phyloP scores from a whole-genome alignment of 2,888 invertebrate genomes.

The Drepana falcataria region DNA sequence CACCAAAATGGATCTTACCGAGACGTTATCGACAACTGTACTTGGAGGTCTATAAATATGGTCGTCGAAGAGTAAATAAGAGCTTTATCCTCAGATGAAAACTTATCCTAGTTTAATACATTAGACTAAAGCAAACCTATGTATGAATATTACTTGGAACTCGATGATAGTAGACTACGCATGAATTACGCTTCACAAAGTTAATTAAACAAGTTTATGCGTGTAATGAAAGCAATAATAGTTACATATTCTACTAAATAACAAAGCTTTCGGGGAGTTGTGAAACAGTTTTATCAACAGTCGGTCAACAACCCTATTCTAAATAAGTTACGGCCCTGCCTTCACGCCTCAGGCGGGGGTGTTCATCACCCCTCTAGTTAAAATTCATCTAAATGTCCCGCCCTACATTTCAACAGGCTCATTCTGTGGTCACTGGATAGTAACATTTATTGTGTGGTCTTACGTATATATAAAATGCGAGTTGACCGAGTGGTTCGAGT shows the following conservation, averaged over 20 bases:
- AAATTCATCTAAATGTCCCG: slow-evolving; percentile 18
- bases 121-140: too few species aligned
- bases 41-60: too few species aligned
- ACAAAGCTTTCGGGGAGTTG: background rate
- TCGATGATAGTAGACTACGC: too few species aligned
- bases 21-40: too few species aligned
- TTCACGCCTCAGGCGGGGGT: slow-evolving; percentile 2
- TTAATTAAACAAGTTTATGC: background rate
- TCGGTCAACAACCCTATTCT: background rate
- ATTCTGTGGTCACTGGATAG: background rate
- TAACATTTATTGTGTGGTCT: background rate
- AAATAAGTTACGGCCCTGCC: background rate
- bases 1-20: too few species aligned
- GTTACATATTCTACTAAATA: background rate
- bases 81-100: too few species aligned
- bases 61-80: too few species aligned
- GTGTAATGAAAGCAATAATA: background rate
- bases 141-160: too few species aligned
- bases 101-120: too few species aligned
- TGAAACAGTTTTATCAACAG: background rate
- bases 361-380: slow-evolving; percentile 25
- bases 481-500: too few species aligned
- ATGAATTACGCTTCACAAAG: too few species aligned
- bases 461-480: background rate
- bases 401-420: background rate